Conservation (phyloP, 1,140 invertebrate species). For the Lepidurus packardi region DNA sequence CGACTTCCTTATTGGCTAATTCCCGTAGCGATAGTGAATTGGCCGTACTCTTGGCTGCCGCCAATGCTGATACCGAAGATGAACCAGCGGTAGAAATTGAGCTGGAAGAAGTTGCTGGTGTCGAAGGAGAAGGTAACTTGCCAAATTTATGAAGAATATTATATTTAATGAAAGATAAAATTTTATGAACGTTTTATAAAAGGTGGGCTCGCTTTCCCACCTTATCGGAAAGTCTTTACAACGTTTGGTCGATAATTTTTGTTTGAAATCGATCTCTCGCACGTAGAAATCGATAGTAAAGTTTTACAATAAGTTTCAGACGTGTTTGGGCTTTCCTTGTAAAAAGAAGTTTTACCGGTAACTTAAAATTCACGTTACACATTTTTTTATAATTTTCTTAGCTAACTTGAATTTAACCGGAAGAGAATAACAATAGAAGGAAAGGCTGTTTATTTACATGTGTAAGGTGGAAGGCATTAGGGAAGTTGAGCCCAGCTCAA, state of each 20-base stretch:
- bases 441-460: too few relatives aligned
- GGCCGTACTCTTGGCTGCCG: slow-evolving; percentile 32
- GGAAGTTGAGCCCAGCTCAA: too few relatives aligned
- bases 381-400: too few relatives aligned
- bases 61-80: slow-evolving; percentile 30
- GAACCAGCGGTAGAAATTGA: slow-evolving; percentile 27
- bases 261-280: not conserved
- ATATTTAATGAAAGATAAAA: too few relatives aligned
- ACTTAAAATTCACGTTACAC: too few relatives aligned
- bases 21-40: slow-evolving; percentile 31
- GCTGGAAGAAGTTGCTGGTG: not conserved
- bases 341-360: too few relatives aligned
- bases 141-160: not conserved
- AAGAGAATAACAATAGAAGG: too few relatives aligned
- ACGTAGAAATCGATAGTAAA: not conserved
- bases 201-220: not conserved
- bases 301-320: not conserved
- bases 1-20: slow-evolving; percentile 23
- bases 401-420: too few relatives aligned
- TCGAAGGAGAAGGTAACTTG: not conserved
- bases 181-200: not conserved
- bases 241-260: not conserved
- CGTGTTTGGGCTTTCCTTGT: too few relatives aligned
- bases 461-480: too few relatives aligned
- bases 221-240: not conserved